Base-by-base conservation (phyloP, 2,888 invertebrate genomes). In the Cylloceria caligata region DNA sequence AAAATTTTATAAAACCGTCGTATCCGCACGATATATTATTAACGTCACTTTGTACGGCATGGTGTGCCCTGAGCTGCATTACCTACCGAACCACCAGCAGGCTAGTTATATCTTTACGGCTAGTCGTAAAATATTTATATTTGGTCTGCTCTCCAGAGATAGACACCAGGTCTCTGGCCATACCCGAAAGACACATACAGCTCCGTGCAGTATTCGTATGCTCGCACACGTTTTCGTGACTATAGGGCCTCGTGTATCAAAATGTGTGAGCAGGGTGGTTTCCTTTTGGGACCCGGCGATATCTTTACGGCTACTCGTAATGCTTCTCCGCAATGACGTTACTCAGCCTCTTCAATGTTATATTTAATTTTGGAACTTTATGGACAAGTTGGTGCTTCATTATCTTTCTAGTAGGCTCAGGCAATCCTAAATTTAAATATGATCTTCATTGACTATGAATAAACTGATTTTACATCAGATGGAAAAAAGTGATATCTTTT, bases 91-190 rank as follows among this genome's bases (percentile, higher is more conserved):
- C 52, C 19, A 45, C 19, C 45, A 42, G 64, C 49, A 71, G 27
- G 30, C 60, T 65, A 47, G 62, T 64, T 62, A 84, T 87, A 88
- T 86, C 87, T 87, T 88, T 87, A 88, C 83, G 83, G 85, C 80
- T 65, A 45, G 84, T 84, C 86, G 85, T 88, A 88, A 89, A 89
- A 87, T 89, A 88, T 89, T 89, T 88, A 88, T 88, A 88, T 87
- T 88, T 86, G 83, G 85, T 84, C 84, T 84, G 83, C 84, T 78
- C 83, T 81, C 74, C 21, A 62, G 77, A 86, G 85, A 88, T 88
- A 85, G 84, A 87, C 57, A 72, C 57, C 36, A 52, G 77, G 67
- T 16, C 64, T 62, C 62, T 69, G 57, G 27, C 62, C 65, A 30
- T 60, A 42, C 67, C 74, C 45, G 47, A 72, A 78, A 77, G 7